phyloP scores from a whole-genome alignment of 2,888 invertebrate genomes.

The Ormyrus labotus region DNA sequence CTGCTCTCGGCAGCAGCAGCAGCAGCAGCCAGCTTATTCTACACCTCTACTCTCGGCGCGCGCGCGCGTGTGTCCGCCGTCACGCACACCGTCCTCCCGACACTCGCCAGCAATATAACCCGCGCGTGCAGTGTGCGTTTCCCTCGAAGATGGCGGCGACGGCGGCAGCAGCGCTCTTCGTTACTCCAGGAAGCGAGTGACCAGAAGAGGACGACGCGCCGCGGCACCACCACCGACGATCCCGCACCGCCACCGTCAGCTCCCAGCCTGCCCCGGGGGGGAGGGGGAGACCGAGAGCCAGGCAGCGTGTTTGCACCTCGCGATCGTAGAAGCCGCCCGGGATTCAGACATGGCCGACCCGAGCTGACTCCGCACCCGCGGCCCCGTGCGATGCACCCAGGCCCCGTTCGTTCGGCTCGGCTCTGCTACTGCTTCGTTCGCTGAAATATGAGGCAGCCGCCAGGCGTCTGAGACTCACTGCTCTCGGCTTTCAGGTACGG shows the following conservation, averaged over 20 bases:
- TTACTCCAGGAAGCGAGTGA: conserved; percentile 32
- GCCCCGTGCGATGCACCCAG: no score
- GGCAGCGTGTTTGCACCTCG: no score
- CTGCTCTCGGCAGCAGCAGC: no score
- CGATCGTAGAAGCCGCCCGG: no score
- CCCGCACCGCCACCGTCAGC: no score
- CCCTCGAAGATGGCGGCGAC: conserved; percentile 56
- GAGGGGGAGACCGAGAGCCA: no score
- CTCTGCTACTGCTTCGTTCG: background rate
- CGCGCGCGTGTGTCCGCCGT: background rate
- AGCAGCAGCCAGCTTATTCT: background rate
- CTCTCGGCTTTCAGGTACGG: conserved; percentile 28
- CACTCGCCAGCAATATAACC: background rate
- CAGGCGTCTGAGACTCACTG: conserved; percentile 12
- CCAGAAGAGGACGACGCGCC: no score
- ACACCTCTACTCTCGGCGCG: background rate
- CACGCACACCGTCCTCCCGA: background rate
- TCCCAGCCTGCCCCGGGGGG: no score
- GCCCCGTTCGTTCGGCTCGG: no score
- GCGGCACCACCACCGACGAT: no score
- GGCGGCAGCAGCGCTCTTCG: conserved; percentile 29
- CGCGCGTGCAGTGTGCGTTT: conserved; percentile 18
- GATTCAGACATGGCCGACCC: conserved; percentile 40
- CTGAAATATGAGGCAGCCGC: conserved; percentile 20
- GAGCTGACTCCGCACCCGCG: conserved; percentile 18